phyloP scores from a whole-genome alignment of 2,888 invertebrate species.

The Kuschelorhynchus macadamiae region DNA sequence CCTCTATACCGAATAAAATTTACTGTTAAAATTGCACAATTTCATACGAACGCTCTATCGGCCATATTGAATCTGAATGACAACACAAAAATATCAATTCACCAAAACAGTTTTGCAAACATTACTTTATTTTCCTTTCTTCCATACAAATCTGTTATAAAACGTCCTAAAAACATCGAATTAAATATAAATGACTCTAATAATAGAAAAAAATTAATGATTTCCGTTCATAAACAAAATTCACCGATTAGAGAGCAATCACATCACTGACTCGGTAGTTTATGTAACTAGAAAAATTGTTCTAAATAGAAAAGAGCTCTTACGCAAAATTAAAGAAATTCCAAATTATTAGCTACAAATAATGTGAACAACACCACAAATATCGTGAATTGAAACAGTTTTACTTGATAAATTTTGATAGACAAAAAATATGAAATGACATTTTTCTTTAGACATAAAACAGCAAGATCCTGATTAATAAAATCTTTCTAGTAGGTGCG shows the following conservation, averaged over 20 bases:
- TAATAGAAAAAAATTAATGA: too few relatives aligned
- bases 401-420: constrained; percentile 34
- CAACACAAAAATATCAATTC: constrained; percentile 56
- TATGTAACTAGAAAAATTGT: constrained; percentile 33
- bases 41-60: constrained; percentile 59
- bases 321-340: constrained; percentile 2
- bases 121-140: too few relatives aligned
- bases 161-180: too few relatives aligned
- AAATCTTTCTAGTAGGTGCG: too few relatives aligned
- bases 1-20: constrained; percentile 5
- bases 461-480: not conserved
- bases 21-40: constrained; percentile 51
- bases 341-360: too few relatives aligned
- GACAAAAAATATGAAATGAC: constrained; percentile 39
- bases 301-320: not conserved
- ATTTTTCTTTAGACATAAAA: constrained; percentile 27
- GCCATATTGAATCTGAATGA: constrained; percentile 62
- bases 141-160: too few relatives aligned
- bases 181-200: too few relatives aligned
- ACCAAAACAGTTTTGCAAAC: constrained; percentile 39
- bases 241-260: too few relatives aligned
- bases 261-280: too few relatives aligned
- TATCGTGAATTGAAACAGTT: constrained; percentile 2
- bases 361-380: constrained; percentile 12
- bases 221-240: too few relatives aligned